Conservation (phyloP, 2,113 vertebrate genomes). For the Macroglossus sobrinus region DNA sequence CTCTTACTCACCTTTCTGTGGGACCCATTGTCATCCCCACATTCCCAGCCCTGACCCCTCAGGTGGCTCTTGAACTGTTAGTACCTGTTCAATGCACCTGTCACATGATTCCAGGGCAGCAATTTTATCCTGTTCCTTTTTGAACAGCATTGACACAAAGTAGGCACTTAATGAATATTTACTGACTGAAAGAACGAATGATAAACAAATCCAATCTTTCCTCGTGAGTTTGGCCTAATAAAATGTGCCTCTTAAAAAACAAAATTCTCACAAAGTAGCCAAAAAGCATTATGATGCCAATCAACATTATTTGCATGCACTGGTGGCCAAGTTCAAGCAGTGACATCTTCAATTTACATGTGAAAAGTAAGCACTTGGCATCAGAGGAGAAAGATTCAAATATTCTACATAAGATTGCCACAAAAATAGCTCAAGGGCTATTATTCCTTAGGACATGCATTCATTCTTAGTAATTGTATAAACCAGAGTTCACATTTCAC, state of each 20-base stretch:
- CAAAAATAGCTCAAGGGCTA: slow-evolving; percentile 45
- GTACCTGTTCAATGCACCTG: background rate
- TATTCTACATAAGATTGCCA: background rate
- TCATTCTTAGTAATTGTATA: slow-evolving; percentile 25
- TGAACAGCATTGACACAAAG: background rate
- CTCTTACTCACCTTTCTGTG: background rate
- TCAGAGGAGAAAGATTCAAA: slow-evolving; percentile 39
- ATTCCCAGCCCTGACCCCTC: background rate
- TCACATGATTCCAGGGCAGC: background rate
- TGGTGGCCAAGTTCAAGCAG: slow-evolving; percentile 31
- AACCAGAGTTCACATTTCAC: slow-evolving; percentile 64
- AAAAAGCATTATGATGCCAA: slow-evolving; percentile 11
- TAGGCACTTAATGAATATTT: background rate
- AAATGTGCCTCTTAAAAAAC: slow-evolving; percentile 32
- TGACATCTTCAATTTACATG: slow-evolving; percentile 44
- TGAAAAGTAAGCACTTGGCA: slow-evolving; percentile 38
- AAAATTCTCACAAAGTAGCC: slow-evolving; percentile 23
- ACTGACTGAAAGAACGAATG: background rate
- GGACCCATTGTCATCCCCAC: background rate
- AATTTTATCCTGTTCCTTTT: background rate
- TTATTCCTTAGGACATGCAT: background rate
- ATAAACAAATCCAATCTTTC: background rate
- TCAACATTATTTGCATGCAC: background rate
- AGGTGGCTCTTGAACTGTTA: background rate
- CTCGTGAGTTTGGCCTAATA: background rate